Conservation (phyloP, 2,113 vertebrate species). For the Vimba vimba region DNA sequence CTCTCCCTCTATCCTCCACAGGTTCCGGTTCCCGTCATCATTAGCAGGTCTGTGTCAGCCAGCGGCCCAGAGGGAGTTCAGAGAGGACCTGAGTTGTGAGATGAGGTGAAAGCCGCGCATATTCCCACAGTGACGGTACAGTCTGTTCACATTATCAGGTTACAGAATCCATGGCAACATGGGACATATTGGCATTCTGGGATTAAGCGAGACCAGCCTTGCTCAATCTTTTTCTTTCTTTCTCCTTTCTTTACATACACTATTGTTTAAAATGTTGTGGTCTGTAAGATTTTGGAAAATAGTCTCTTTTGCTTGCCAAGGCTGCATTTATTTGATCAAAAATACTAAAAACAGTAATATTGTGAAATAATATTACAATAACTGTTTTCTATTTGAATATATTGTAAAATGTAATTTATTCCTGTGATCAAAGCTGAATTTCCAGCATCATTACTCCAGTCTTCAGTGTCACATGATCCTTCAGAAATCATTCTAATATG, state of each 20-base stretch:
- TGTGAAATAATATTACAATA: background rate
- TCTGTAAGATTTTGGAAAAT: background rate
- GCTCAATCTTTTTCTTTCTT: background rate
- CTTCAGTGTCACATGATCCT: background rate
- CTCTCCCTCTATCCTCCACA: background rate
- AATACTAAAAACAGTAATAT: background rate
- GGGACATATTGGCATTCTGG: constrained; percentile 42
- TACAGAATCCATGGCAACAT: constrained; percentile 68
- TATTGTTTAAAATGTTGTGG: background rate
- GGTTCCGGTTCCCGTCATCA: constrained; percentile 28
- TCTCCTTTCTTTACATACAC: background rate
- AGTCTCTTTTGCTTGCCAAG: background rate
- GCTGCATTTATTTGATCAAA: background rate
- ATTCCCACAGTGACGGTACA: constrained; percentile 56
- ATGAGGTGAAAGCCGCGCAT: constrained; percentile 49
- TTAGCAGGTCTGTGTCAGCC: constrained; percentile 28
- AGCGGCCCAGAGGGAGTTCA: constrained; percentile 46
- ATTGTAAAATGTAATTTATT: background rate
- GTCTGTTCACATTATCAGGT: constrained; percentile 63
- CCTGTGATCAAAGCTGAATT: background rate
- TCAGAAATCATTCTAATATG: background rate
- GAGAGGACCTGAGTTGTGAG: constrained; percentile 55
- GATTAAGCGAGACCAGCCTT: constrained; percentile 21
- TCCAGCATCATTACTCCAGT: background rate
- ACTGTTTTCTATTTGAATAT: background rate